Percentiles rank a stretch among this genome's conserved stretches.
phyloP scores from a whole-genome alignment of 2,113 vertebrate genomes.

The Sisor rabdophorus region DNA sequence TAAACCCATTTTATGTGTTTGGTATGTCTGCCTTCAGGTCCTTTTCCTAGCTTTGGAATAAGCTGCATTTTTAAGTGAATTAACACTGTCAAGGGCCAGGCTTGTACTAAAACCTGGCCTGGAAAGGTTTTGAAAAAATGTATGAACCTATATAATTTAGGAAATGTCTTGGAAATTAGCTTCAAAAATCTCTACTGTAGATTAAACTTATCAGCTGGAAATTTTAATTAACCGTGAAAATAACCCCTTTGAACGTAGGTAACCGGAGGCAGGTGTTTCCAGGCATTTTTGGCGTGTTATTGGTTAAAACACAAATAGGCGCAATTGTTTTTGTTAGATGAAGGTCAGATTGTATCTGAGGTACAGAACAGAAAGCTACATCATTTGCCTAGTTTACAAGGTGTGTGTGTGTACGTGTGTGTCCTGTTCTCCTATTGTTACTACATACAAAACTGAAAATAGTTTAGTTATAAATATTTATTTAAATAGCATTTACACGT shows the following conservation, averaged over 20 bases:
- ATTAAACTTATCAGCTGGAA: background rate
- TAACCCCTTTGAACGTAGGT: background rate
- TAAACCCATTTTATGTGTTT: too few species aligned
- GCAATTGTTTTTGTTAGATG: background rate
- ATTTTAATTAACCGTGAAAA: background rate
- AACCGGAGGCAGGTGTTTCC: background rate
- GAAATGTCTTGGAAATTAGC: too few species aligned
- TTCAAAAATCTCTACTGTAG: too few species aligned
- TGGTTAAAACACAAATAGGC: background rate
- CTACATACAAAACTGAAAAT: background rate
- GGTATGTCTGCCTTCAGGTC: too few species aligned
- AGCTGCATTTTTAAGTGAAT: too few species aligned
- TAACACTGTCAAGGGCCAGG: too few species aligned
- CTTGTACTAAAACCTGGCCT: too few species aligned
- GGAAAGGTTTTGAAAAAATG: too few species aligned
- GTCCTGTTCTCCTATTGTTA: background rate
- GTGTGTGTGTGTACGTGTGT: background rate
- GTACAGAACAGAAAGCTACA: background rate
- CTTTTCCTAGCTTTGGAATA: too few species aligned
- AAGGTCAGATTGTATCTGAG: conserved; percentile 1
- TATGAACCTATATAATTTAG: too few species aligned
- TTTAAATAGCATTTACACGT: background rate
- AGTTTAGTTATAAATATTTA: conserved; percentile 12
- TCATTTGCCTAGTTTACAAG: background rate
- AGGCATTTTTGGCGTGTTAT: background rate